phyloP scores from a whole-genome alignment of 2,113 vertebrate genomes.

The Brachyhypopomus gauderio region DNA sequence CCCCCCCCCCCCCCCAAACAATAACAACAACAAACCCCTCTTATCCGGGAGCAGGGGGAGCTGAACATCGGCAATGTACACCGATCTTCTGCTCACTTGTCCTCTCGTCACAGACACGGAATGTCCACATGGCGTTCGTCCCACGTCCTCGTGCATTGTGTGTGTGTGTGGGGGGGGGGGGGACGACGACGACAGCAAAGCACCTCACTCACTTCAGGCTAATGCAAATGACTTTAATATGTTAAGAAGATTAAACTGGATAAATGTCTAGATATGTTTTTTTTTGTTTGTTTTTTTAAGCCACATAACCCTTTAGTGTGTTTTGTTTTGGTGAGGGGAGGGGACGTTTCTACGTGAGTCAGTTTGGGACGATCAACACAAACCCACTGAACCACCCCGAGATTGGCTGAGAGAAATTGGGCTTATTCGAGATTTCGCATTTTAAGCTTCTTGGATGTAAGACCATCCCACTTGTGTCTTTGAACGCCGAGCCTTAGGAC shows the following conservation, averaged over 20 bases:
- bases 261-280: slow-evolving; percentile 83
- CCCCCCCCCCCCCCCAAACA: neutral
- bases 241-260: slow-evolving; percentile 86
- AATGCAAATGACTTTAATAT: slow-evolving; percentile 85
- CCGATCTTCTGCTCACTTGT: slow-evolving; percentile 75
- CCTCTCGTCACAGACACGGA: slow-evolving; percentile 64
- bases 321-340: slow-evolving; percentile 72
- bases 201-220: slow-evolving; percentile 80
- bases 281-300: too few species aligned
- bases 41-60: slow-evolving; percentile 56
- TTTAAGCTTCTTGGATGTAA: slow-evolving; percentile 84
- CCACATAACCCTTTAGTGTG: slow-evolving; percentile 80
- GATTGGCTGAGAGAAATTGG: slow-evolving; percentile 77
- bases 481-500: slow-evolving; percentile 76
- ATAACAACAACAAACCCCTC: slow-evolving; percentile 1
- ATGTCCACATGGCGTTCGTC: slow-evolving; percentile 75
- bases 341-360: slow-evolving; percentile 72
- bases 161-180: slow-evolving; percentile 76
- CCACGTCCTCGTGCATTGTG: slow-evolving; percentile 72
- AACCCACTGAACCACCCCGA: slow-evolving; percentile 62
- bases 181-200: slow-evolving; percentile 68
- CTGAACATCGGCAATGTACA: slow-evolving; percentile 62
- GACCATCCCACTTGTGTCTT: slow-evolving; percentile 79
- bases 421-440: slow-evolving; percentile 80
- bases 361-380: slow-evolving; percentile 79